A percentile compares a stretch with the other conserved stretches of the same genome.
These are phyloP conservation scores for Temnothorax curvispinosus DNA, from an alignment of 1,140 invertebrate genomes.

Conservation along the genomic window DNA sequence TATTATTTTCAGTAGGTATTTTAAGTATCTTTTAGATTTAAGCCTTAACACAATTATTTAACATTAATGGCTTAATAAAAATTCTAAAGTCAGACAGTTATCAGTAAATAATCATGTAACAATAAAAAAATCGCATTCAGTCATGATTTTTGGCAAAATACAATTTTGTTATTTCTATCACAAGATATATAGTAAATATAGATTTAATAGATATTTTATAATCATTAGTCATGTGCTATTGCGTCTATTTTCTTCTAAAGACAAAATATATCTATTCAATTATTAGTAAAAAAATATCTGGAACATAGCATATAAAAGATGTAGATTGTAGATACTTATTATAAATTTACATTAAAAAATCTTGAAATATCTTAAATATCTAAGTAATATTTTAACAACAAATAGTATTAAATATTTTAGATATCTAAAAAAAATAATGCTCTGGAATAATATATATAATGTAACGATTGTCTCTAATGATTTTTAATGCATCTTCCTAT, in stretches of 20 bases:
- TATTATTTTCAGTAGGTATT: not conserved
- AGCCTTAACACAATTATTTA: not conserved
- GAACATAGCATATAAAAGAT: not conserved
- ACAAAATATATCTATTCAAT: not conserved
- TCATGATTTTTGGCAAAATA: not conserved
- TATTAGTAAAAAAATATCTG: not conserved
- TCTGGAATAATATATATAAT: not conserved
- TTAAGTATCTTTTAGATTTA: not conserved
- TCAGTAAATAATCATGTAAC: not conserved
- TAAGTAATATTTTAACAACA: not conserved
- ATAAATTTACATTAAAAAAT: not conserved
- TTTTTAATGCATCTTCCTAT: not conserved
- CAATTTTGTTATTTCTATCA: not conserved
- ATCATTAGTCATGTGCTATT: not conserved
- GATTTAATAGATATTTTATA: not conserved
- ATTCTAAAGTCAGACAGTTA: not conserved
- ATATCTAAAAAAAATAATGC: not conserved
- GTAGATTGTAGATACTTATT: not conserved
- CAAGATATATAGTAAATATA: not conserved
- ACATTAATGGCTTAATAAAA: not conserved
- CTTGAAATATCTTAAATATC: not conserved
- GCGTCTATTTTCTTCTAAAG: not conserved
- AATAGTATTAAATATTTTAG: not conserved
- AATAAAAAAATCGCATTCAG: not conserved
- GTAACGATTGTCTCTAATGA: not conserved